Base-by-base conservation (phyloP, 64 coral and sea anemone genomes). In the Acropora tenuis region DNA sequence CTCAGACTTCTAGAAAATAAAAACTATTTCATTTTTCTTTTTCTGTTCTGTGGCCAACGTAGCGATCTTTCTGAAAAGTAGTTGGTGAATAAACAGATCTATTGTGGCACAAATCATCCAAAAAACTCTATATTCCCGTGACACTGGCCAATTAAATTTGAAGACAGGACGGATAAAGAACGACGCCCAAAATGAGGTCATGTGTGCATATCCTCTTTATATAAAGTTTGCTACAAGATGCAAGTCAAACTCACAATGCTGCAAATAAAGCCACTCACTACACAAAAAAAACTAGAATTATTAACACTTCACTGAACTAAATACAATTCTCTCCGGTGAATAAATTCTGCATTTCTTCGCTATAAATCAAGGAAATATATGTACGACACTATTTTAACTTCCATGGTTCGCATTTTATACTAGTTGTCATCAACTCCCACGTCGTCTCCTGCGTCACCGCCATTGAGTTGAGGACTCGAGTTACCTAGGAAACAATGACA, bases 381-480 rank as follows among this genome's bases (percentile, higher is more conserved):
- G 12, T 78, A 78, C 75, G 49, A 46, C 18, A 71, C 50, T 48
- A 67, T 18, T n/a, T 19, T 48, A 69, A 68, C 17, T 85, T 20
- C 17, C 47, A 30, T 0, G 42, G 7, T n/a, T 68, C 7, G 4
- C 2, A 49, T 30, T 30, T 30, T 30, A 30, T 30, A 30, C 72
- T 85, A 85, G 8, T 85, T 85, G n/a, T 69, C 82, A 85, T 1
- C 46, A 49, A 47, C 66, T 8, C 13, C 45, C 30, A 7, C 72
- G 40, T 85, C 63, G 3, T 85, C 43, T 46, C 72, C 63, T 71
- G 43, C n/a, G 9, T 65, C 45, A 47, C 82, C 45, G 82, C 72
- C 63, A 69, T 72, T 85, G 7, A 85, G 8, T 16, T 19, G 65
- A 50, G 82, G 82, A 46, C 82, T 85, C 6, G 82, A 71, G 45